Evolutionary conservation across 2,888 invertebrate genomes (phyloP).

Genomic region (Cinara cedri): DNA sequence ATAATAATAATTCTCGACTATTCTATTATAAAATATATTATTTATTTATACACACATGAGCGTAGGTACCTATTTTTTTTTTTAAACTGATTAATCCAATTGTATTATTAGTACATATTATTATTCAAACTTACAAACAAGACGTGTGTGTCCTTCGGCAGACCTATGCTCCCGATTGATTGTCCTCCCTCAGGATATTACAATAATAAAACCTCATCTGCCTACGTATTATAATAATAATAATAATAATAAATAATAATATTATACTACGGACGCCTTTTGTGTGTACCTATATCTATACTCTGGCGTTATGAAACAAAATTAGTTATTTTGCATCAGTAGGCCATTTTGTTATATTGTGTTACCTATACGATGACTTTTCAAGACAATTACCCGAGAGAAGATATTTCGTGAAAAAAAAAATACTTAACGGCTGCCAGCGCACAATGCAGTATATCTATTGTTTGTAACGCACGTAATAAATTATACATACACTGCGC

Average conservation of each 20-base stretch:
- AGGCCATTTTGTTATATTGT: conserved; percentile 26
- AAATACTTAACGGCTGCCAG: conserved; percentile 30
- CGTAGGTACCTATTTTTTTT: not conserved
- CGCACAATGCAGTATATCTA: conserved; percentile 11
- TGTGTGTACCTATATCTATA: conserved; percentile 1
- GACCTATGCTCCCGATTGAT: conserved; percentile 15
- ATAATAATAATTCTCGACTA: conserved; percentile 10
- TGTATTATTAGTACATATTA: conserved; percentile 30
- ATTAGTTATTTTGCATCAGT: conserved; percentile 45
- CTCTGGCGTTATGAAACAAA: conserved; percentile 30
- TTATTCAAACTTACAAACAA: conserved; percentile 32
- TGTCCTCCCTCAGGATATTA: conserved; percentile 34
- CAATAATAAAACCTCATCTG: conserved; percentile 45
- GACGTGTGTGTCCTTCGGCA: conserved; percentile 34
- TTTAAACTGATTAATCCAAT: conserved; percentile 48
- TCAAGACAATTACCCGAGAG: conserved; percentile 24
- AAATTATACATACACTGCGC: not conserved
- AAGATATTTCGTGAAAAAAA: conserved; percentile 42
- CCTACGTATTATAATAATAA: conserved; percentile 29
- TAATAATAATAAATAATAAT: too few species aligned
- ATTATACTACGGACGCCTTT: conserved; percentile 1
- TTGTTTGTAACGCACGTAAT: conserved; percentile 22
- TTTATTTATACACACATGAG: conserved; percentile 31
- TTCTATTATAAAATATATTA: conserved; percentile 35
- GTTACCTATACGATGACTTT: conserved; percentile 34